Conservation (phyloP, 1,140 invertebrate species). For the Maniola jurtina region DNA sequence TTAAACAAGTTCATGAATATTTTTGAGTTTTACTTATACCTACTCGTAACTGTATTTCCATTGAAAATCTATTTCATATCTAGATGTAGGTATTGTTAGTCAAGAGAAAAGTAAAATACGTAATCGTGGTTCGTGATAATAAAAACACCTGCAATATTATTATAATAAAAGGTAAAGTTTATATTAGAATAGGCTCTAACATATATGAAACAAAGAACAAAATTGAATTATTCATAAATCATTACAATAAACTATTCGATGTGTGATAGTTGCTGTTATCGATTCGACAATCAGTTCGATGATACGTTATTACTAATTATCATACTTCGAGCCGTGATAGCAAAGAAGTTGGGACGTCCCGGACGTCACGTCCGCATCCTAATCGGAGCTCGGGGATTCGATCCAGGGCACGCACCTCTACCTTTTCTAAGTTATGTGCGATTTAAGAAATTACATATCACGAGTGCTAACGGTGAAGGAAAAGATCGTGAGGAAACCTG, state of each 20-base stretch:
- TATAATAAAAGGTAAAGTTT: not conserved
- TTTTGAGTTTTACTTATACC: not conserved
- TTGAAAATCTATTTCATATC: not conserved
- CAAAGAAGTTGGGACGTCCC: no score
- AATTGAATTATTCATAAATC: not conserved
- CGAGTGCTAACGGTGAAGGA: no score
- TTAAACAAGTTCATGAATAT: not conserved
- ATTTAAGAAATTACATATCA: no score
- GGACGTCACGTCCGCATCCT: no score
- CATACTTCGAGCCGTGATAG: not conserved
- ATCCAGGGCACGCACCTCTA: no score
- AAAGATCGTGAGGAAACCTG: no score
- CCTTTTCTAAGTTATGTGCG: no score
- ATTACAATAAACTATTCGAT: not conserved
- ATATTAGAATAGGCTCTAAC: not conserved
- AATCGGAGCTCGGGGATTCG: no score
- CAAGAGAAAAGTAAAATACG: not conserved
- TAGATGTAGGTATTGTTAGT: not conserved
- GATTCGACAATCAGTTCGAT: not conserved
- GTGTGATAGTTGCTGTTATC: not conserved
- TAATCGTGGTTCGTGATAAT: not conserved
- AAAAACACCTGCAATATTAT: not conserved
- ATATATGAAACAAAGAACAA: not conserved
- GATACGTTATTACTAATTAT: not conserved
- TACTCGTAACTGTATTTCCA: no score